A percentile compares a stretch with the other conserved stretches of the same genome.
phyloP scores from a whole-genome alignment of 2,113 vertebrate species.

The Formicarius rufipectus region DNA sequence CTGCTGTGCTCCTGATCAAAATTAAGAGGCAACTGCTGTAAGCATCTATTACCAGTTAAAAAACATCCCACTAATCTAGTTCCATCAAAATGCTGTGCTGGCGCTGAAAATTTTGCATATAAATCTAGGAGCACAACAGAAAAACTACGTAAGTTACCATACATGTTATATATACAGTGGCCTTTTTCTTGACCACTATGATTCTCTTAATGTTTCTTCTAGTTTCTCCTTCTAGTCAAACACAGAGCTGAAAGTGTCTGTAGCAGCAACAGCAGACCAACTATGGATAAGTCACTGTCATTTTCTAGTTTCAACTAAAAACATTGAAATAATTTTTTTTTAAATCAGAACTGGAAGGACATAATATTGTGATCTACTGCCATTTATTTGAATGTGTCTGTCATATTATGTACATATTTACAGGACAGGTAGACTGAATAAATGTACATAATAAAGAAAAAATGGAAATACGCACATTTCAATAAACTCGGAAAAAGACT shows the following conservation, averaged over 20 bases:
- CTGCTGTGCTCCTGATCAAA: not conserved
- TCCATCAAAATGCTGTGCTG: not conserved
- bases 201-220: not conserved
- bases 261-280: not conserved
- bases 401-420: not conserved
- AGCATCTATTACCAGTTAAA: not conserved
- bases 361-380: not conserved
- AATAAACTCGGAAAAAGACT: not conserved
- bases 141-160: not conserved
- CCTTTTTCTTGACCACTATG: not conserved
- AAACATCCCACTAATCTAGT: not conserved
- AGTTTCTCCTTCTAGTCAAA: not conserved
- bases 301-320: not conserved
- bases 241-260: not conserved
- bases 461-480: not conserved
- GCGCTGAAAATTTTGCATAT: not conserved
- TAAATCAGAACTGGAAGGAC: not conserved
- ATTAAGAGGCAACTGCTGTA: not conserved
- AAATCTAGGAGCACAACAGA: not conserved
- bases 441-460: not conserved
- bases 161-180: not conserved
- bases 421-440: not conserved
- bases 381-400: conserved; percentile 38
- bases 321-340: not conserved
- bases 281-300: not conserved